These are phyloP conservation scores for Oreochromis spilurus DNA, from an alignment of 2,113 vertebrate species.

Conservation along the genomic window DNA sequence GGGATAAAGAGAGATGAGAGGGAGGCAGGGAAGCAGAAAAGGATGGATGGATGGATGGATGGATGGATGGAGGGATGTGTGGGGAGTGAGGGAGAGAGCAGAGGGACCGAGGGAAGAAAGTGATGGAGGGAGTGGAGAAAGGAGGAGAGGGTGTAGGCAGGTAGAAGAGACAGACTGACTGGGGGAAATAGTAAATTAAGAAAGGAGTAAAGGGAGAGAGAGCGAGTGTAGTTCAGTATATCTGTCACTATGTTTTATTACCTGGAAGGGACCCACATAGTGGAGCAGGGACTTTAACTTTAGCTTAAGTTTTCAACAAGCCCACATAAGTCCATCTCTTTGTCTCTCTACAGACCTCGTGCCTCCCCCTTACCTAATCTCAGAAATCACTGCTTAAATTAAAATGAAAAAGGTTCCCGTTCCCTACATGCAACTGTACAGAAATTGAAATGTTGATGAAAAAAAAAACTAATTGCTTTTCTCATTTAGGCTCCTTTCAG, in stretches of 20 bases:
- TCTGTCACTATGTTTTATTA: not conserved
- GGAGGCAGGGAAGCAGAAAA: not conserved
- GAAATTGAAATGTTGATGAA: not conserved
- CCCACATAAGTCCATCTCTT: not conserved
- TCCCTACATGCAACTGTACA: not conserved
- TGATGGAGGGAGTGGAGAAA: not conserved
- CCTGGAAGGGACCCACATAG: not conserved
- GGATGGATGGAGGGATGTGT: slow-evolving; percentile 28
- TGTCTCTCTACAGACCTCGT: not conserved
- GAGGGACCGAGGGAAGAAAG: slow-evolving; percentile 4
- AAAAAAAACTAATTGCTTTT: not conserved
- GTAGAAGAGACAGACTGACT: not conserved
- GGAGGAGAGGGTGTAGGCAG: not conserved
- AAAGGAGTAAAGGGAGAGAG: not conserved
- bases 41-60: not conserved
- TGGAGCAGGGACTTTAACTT: not conserved
- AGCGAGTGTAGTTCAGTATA: not conserved
- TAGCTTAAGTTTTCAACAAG: not conserved
- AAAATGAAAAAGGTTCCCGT: not conserved
- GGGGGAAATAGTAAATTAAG: not conserved
- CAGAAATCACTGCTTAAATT: not conserved
- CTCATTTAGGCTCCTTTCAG: not conserved
- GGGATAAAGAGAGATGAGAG: slow-evolving; percentile 51
- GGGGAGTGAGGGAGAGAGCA: not conserved
- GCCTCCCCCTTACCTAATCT: not conserved